Base-by-base conservation (phyloP, 2,888 invertebrate genomes). In the Baronia brevicornis region DNA sequence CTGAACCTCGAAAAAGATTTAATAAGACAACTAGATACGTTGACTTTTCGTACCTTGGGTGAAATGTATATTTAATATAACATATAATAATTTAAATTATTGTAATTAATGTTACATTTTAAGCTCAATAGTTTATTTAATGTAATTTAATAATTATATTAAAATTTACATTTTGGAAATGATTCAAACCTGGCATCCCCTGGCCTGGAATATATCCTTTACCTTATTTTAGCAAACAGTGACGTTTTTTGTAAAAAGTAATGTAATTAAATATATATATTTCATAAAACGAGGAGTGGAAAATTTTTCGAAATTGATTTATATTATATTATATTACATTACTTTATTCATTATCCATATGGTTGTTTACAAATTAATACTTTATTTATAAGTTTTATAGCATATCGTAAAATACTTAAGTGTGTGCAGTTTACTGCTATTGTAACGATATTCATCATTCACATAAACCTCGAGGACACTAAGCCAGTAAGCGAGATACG, bases 371-470 rank as follows among this genome's bases (percentile, higher is more conserved):
- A n/a, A n/a, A n/a, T n/a, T n/a, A n/a, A n/a, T n/a, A n/a, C n/a
- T n/a, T n/a, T n/a, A n/a, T n/a, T n/a, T n/a, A n/a, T n/a, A n/a
- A n/a, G n/a, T n/a, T n/a, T n/a, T n/a, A n/a, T n/a, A n/a, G n/a
- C n/a, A n/a, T n/a, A n/a, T n/a, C n/a, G n/a, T n/a, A n/a, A n/a
- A n/a, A n/a, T n/a, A n/a, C n/a, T n/a, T n/a, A n/a, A n/a, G n/a
- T n/a, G n/a, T n/a, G n/a, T n/a, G n/a, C n/a, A n/a, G n/a, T n/a
- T n/a, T n/a, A n/a, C n/a, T n/a, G n/a, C n/a, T n/a, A n/a, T n/a
- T 49, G 55, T 55, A 47, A 47, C 56, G 55, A 63, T 60, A 71
- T 78, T 66, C 60, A 74, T 78, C 74, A 75, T 59, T 49, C 46
- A 33, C 45, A 46, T n/a, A 30, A 25, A 19, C 30, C 49, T 43